These are phyloP conservation scores for Phenganax subtilis DNA, from an alignment of 92 coral and sea anemone genomes.

Conservation along the genomic window DNA sequence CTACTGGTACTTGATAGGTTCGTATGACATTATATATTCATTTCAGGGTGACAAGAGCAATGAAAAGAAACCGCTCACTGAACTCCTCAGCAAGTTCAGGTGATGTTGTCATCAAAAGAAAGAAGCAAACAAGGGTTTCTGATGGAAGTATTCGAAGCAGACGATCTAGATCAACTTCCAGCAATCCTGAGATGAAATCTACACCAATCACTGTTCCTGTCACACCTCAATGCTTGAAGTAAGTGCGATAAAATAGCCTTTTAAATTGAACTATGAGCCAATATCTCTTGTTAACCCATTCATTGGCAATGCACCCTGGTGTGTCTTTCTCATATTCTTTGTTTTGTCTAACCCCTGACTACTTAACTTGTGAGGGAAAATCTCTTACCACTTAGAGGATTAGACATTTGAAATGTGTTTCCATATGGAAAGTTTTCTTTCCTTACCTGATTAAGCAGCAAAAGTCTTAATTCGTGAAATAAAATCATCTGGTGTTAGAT, in stretches of 20 bases:
- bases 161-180: constrained; percentile 11
- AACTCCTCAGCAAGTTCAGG: background rate
- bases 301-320: no score
- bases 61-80: constrained; percentile 4
- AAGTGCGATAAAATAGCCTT: background rate
- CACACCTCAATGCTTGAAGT: constrained; percentile 34
- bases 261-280: background rate
- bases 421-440: no score
- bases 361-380: no score
- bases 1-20: background rate
- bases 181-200: constrained; percentile 14
- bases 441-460: no score
- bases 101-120: constrained; percentile 10
- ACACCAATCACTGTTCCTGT: constrained; percentile 20
- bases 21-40: background rate
- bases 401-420: no score
- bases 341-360: no score
- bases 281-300: no score
- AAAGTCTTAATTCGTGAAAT: no score
- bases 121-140: background rate
- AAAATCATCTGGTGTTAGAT: no score
- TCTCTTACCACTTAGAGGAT: no score
- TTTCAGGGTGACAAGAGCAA: constrained; percentile 18
- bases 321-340: background rate
- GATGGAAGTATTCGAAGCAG: background rate